Evolutionary conservation across 2,797 vertebrate genomes (phyloP), one percentile per base, ranked within the genome.

Genomic region (Bovichtus variegatus): DNA sequence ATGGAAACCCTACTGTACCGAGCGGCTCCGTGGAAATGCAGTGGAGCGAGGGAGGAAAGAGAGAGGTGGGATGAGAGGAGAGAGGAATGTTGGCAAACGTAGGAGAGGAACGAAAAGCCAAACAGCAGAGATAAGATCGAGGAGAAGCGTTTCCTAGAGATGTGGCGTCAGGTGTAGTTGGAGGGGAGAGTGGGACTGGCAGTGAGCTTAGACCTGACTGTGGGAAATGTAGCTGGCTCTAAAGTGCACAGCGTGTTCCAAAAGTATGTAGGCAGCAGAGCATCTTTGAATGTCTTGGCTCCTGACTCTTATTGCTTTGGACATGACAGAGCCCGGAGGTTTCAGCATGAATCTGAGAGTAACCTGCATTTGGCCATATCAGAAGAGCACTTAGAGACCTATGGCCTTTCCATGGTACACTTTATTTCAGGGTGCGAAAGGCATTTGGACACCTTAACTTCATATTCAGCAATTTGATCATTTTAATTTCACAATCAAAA

Each of bases 1-100:
- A 94, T 93, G 91, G 94, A 87, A 95, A 96, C 95, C 80, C 90
- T 92, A 92, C 94, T 94, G 93, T 95, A 93, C 89, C 82, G 87
- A 87, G 80, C 65, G n/a, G 86, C 83, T 83, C 63, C 5, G 70
- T 78, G 84, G 76, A 89, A 87, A 91, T 78, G 90, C 80, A 89
- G 87, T 8, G 54, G 71, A 88, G 86, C 60, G 79, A 90, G 85
- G 78, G 81, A 89, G 89, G 71, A 85, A 70, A 75, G 74, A 84
- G 82, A 59, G 73, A 81, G 65, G 81, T 76, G 66, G 80, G 78
- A 89, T 81, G 83, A 90, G 82, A 81, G 58, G 49, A 64, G 71
- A 71, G 71, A 75, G 66, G 36, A 76, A 74, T 76, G 80, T 47
- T 78, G 75, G 79, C 79, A 86, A 85, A 84, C 11, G 25, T 43